Percentiles rank a stretch among this genome's conserved stretches.
Conservation (phyloP, 2,888 invertebrate genomes). For the Drosophila parthenogenetica region DNA sequence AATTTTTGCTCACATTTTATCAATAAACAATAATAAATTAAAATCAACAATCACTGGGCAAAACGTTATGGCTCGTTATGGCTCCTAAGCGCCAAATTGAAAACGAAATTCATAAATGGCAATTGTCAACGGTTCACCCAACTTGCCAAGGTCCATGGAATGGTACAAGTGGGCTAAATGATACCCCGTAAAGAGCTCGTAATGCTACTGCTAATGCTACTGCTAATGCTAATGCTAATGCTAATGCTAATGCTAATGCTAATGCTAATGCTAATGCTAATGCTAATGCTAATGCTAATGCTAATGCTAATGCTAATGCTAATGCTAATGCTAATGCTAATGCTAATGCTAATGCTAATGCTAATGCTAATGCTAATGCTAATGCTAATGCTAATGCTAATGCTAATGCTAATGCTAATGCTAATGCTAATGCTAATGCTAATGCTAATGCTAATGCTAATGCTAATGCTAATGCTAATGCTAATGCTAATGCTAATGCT, state of each 20-base stretch:
- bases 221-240: too few relatives aligned
- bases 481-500: neutral
- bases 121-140: constrained; percentile 54
- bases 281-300: too few relatives aligned
- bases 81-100: constrained; percentile 48
- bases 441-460: constrained; percentile 1
- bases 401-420: neutral
- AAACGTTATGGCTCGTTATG: constrained; percentile 27
- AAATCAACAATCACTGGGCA: constrained; percentile 66
- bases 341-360: neutral
- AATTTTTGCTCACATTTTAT: constrained; percentile 71
- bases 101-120: constrained; percentile 75
- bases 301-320: too few relatives aligned
- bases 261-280: too few relatives aligned
- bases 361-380: neutral
- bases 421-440: neutral
- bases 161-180: too few relatives aligned
- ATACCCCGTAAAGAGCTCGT: too few relatives aligned
- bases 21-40: constrained; percentile 80
- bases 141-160: constrained; percentile 15
- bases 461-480: neutral
- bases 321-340: too few relatives aligned
- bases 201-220: too few relatives aligned
- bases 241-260: too few relatives aligned
- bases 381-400: neutral